Evolutionary conservation across 2,113 vertebrate species (phyloP).

Genomic region (Camelus dromedarius): DNA sequence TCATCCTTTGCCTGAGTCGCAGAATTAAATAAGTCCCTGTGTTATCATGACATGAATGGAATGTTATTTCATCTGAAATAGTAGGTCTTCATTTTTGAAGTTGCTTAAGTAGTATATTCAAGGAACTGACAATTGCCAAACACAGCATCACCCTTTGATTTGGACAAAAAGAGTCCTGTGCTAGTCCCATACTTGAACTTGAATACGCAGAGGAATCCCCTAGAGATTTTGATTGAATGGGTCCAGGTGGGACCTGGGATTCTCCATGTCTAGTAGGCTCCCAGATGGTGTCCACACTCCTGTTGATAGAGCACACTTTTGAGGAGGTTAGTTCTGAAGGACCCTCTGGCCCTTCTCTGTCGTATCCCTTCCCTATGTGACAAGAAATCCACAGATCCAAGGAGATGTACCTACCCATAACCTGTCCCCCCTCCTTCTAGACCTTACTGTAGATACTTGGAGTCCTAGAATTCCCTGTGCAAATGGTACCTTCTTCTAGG

Average conservation of each 20-base stretch:
- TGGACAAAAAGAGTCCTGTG: background rate
- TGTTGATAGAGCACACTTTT: background rate
- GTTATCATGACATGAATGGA: background rate
- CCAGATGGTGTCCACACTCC: background rate
- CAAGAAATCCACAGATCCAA: background rate
- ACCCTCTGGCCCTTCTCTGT: background rate
- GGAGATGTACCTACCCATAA: background rate
- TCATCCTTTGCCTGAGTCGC: background rate
- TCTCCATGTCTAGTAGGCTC: background rate
- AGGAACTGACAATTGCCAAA: background rate
- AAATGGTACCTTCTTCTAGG: background rate
- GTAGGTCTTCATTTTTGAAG: background rate
- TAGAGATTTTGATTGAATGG: background rate
- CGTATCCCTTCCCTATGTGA: background rate
- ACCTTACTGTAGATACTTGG: background rate
- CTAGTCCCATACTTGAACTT: background rate
- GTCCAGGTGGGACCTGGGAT: background rate
- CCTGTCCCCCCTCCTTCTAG: background rate
- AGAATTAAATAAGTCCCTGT: background rate
- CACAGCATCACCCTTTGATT: background rate
- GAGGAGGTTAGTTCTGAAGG: background rate
- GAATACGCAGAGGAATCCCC: background rate
- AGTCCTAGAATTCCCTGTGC: background rate
- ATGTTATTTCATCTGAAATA: slow-evolving; percentile 39
- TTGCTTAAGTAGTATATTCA: background rate